Base-by-base conservation (phyloP, 2,888 invertebrate species). In the Charanyca ferruginea region DNA sequence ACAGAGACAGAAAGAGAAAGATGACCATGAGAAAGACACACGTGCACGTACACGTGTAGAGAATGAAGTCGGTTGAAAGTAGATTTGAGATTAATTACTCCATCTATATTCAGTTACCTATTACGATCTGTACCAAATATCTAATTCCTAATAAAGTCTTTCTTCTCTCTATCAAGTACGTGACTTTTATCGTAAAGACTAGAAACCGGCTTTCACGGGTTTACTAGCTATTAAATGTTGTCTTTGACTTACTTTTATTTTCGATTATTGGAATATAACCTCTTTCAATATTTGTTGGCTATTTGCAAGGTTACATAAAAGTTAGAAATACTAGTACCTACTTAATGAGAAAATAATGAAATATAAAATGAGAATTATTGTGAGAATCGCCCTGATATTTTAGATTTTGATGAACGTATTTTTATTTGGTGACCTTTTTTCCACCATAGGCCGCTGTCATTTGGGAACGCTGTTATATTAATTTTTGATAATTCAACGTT, bases 31-130 rank as follows among this genome's bases (percentile, higher is more conserved):
- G 11, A 9, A 18, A 32, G 35, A 7, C 61, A 44, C 68, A n/a
- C n/a, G n/a, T n/a, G n/a, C n/a, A n/a, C n/a, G n/a, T 35, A 64
- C 66, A 60, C 53, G 53, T 60, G 52, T 66, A 54, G 6, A 22
- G 16, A 47, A n/a, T n/a, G n/a, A n/a, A n/a, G n/a, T n/a, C n/a
- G n/a, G n/a, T n/a, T n/a, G n/a, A 72, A 48, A 62, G 3, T 49
- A 35, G 13, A 67, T 73, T 73, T 69, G 63, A 71, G 76, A 80
- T 60, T 76, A 80, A 83, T 67, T 59, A 64, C 79, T 59, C 60
- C 41, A 83, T 78, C 45, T 72, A 55, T 72, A 79, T 80, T 83
- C 70, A 62, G 45, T 71, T 67, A 60, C 57, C 48, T 52, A 45
- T 73, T 77, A 75, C 64, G 18, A 58, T 62, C 57, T 54, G 80